Evolutionary conservation across 2,888 invertebrate species (phyloP).

Genomic region (Cephus sareptanus): DNA sequence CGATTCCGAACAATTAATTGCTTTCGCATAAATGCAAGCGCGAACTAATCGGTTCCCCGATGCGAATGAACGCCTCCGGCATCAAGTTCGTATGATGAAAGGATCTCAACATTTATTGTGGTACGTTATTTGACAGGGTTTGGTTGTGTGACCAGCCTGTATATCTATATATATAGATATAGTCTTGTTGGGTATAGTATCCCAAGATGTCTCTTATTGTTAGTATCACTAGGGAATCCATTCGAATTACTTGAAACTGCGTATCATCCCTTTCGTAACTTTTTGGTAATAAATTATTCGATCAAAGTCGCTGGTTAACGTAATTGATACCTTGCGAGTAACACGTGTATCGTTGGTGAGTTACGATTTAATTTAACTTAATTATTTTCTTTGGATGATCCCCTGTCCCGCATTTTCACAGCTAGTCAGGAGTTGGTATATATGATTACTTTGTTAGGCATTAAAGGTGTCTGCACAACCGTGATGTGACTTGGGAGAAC

Average conservation of each 20-base stretch:
- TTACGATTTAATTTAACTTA: not conserved
- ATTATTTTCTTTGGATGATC: not conserved
- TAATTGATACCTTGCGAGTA: not conserved
- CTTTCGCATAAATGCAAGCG: slow-evolving; percentile 38
- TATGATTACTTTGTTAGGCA: not conserved
- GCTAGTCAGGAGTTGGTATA: not conserved
- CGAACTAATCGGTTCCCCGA: not conserved
- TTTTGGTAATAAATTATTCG: not conserved
- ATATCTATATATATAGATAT: not conserved
- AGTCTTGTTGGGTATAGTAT: not conserved
- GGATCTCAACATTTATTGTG: not conserved
- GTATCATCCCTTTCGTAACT: not conserved
- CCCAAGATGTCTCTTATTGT: not conserved
- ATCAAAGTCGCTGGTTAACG: not conserved
- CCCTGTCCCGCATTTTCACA: not conserved
- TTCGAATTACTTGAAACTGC: not conserved
- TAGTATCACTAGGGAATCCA: not conserved
- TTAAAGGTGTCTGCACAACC: not conserved
- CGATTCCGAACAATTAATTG: slow-evolving; percentile 39
- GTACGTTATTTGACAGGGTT: not conserved
- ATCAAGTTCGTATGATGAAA: not conserved
- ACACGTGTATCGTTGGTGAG: too few relatives aligned
- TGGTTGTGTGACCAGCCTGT: not conserved
- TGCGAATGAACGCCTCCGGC: not conserved
- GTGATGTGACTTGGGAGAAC: not conserved